Percentiles rank a stretch among this genome's conserved stretches.
These are phyloP conservation scores for Premnoplex brunnescens DNA, from an alignment of 2,797 vertebrate genomes.

Conservation along the genomic window DNA sequence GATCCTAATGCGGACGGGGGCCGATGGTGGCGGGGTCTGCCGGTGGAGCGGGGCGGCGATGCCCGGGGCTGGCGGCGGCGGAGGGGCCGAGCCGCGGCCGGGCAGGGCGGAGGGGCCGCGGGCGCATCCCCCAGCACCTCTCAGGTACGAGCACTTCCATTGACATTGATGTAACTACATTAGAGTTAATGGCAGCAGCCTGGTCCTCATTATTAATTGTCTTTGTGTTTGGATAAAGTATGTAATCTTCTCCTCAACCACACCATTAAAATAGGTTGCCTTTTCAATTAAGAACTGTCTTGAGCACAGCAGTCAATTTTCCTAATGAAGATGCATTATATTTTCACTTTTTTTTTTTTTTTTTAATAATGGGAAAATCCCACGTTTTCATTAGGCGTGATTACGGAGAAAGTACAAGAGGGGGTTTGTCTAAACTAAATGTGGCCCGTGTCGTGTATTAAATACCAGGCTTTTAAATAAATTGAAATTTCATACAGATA, in stretches of 20 bases:
- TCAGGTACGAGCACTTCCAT: slow-evolving; percentile 64
- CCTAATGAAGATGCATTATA: slow-evolving; percentile 80
- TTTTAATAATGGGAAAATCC: slow-evolving; percentile 73
- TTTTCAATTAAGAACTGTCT: slow-evolving; percentile 84
- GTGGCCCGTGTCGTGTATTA: slow-evolving; percentile 53
- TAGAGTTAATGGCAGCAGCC: slow-evolving; percentile 79
- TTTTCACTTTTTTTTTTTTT: slow-evolving; percentile 61
- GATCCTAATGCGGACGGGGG: fast-evolving
- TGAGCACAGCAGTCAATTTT: slow-evolving; percentile 79
- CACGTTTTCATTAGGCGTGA: slow-evolving; percentile 75
- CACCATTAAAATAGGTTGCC: slow-evolving; percentile 82
- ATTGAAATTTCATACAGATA: slow-evolving; percentile 74
- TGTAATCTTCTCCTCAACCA: slow-evolving; percentile 83
- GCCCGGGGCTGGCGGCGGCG: not conserved
- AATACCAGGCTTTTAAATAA: slow-evolving; percentile 75
- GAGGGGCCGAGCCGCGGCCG: not conserved
- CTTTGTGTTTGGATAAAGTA: slow-evolving; percentile 86
- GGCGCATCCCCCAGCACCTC: not conserved
- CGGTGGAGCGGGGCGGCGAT: not conserved
- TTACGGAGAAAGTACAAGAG: slow-evolving; percentile 68
- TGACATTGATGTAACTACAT: slow-evolving; percentile 76
- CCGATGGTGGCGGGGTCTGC: not conserved
- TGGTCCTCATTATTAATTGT: slow-evolving; percentile 82
- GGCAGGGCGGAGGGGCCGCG: slow-evolving; percentile 21
- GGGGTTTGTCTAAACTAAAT: slow-evolving; percentile 66